Evolutionary conservation across 1,140 invertebrate genomes (phyloP), one percentile per base, ranked within the genome.

Genomic region (Andricus grossulariae): DNA sequence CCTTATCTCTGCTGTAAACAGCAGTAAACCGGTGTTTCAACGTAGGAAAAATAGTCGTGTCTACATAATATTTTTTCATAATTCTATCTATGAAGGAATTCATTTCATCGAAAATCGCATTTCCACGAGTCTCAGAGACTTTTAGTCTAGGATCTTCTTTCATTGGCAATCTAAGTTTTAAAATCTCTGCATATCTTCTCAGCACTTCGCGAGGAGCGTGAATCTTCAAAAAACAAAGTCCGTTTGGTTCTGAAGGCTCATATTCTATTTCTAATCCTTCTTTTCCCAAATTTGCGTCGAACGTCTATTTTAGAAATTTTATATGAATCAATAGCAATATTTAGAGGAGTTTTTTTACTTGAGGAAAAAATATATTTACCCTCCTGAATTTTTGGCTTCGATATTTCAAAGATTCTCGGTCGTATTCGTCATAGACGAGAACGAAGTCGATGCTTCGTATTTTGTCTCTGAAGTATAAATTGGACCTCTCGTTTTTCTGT

Each of bases 111-210:
- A 90, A 86, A 50, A 90, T 76, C 70, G 87, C 85, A 57, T 84
- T 83, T 57, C 84, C 78, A 49, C 84, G 83, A 76, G 25, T 2
- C n/a, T 88, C 84, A 25, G 82, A 78, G 18, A 84, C 77, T 60
- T 81, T 83, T 71, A 88, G 80, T 54, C 85, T 72, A 11, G 86
- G 80, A 81, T 95, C 93, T 88, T 94, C 91, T 92, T 95, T 96
- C 83, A 98, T 95, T 54, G 97, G 97, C 94, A 98, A 95, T 89
- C 97, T 94, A 55, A 98, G 93, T 90, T 97, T 97, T 78, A 98
- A 92, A 74, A 98, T 94, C 91, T 98, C 97, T 71, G 96, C 95
- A 91, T 97, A 98, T 82, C 95, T 93, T 76, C 94, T 93, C 45
- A 98, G 88, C 3, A 98, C 95, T 84, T 96, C 94, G 87, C 89